Base-by-base conservation (phyloP, 23 tunicate genomes). In the Trididemnum nubilum region DNA sequence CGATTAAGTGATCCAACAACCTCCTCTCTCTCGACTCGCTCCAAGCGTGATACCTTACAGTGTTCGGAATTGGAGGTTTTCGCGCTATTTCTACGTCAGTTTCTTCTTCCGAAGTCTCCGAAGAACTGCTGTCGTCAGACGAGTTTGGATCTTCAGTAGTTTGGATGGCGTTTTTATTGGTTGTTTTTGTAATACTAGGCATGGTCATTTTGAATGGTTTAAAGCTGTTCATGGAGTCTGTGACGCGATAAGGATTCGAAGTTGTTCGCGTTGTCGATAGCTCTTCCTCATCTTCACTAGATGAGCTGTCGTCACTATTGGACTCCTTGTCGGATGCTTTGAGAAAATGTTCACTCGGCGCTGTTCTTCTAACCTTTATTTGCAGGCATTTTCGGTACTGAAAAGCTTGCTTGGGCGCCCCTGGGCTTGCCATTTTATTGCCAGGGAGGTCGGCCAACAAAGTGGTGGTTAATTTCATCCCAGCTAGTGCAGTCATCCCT, bases 1-100 rank as follows among this genome's bases (percentile, higher is more conserved):
- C 64, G 24, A 78, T 70, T 67, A 85, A 69, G 54, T 79, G 69
- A 15, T 85, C 84, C 9, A 85, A 72, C 36, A 85, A 36, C 0
- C 38, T 30, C 2, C 84, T 71, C 65, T 85, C 84, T 36, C 61
- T 78, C 0, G 34, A 51, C 39, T 31, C 84, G 27, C 54, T 78
- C 36, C 78, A 85, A 31, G 50, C 65, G 35, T 82, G 86, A 73
- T 5, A 40, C 7, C 58, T 9, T 3, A 31, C 2, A 37, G 30
- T 22, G 24, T 3, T 26, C 28, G 58, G 5, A 15, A 15, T 23
- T 24, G 22, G 18, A 3, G 29, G 26, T 12, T 61, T 24, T n/a
- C 26, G 25, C 28, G 26, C 26, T 61, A 12, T 22, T 12, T 61
- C 58, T 37, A 7, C 58, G 25, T 67, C 74, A 12, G 74, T 30